Conservation (phyloP, 1,140 invertebrate species). For the Magallana gigas region DNA sequence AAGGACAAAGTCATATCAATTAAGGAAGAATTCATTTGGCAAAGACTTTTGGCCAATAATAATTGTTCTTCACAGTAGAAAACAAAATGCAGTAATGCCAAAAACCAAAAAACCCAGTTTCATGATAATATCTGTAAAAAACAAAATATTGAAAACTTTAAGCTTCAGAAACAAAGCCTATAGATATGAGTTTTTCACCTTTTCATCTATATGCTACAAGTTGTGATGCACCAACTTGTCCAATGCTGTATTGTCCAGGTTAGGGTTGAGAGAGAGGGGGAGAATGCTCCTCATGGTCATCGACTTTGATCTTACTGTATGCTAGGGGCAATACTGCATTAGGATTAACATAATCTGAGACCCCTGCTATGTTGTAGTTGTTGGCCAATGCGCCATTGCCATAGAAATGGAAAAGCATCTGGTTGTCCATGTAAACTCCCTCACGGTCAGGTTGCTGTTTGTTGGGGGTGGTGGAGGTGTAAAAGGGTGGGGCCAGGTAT, state of each 20-base stretch:
- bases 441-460: conserved; percentile 11
- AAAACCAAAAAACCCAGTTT: too few species aligned
- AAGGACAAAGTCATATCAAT: too few species aligned
- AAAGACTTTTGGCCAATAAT: too few species aligned
- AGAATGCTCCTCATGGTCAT: background rate
- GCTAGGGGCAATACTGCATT: conserved; percentile 59
- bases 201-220: too few species aligned
- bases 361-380: background rate
- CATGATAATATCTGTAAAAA: too few species aligned
- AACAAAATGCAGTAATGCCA: too few species aligned
- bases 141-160: too few species aligned
- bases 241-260: background rate
- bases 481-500: conserved; percentile 11
- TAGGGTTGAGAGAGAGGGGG: background rate
- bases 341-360: conserved; percentile 59
- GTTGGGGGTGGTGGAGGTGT: conserved; percentile 1
- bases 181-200: too few species aligned
- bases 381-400: conserved; percentile 11
- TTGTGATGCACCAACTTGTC: too few species aligned
- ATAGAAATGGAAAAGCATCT: conserved; percentile 55
- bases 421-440: conserved; percentile 53
- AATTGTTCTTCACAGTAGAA: too few species aligned
- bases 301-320: background rate
- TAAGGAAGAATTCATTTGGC: too few species aligned
- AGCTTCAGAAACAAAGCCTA: too few species aligned